Percentiles rank a stretch among this genome's conserved stretches.
These are phyloP conservation scores for Fregetta grallaria DNA, from an alignment of 2,113 vertebrate species.

Conservation along the genomic window DNA sequence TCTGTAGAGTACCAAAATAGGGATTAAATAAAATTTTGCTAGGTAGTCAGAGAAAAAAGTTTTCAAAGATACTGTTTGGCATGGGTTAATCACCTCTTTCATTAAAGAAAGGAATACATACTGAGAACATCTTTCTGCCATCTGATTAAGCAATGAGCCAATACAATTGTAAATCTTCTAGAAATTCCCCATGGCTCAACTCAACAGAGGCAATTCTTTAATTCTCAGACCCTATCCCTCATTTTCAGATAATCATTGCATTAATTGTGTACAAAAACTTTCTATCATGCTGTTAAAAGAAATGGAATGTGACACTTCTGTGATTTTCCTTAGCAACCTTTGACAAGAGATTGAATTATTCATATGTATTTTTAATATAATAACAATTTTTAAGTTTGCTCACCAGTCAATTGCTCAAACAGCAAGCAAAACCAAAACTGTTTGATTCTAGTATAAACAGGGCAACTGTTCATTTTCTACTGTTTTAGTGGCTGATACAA, in stretches of 20 bases:
- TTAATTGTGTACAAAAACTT: conserved; percentile 78
- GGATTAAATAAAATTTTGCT: conserved; percentile 32
- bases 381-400: background rate
- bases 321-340: conserved; percentile 70
- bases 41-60: conserved; percentile 26
- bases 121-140: conserved; percentile 76
- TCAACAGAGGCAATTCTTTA: conserved; percentile 73
- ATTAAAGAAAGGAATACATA: conserved; percentile 72
- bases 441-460: background rate
- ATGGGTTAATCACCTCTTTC: conserved; percentile 73
- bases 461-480: background rate
- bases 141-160: conserved; percentile 80
- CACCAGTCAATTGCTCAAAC: background rate
- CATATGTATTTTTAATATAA: background rate
- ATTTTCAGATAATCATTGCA: conserved; percentile 73
- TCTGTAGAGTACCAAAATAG: background rate
- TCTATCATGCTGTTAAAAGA: conserved; percentile 75
- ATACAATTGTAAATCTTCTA: conserved; percentile 73
- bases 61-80: conserved; percentile 61
- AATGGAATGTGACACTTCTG: conserved; percentile 73
- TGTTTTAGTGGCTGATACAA: background rate
- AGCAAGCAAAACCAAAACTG: background rate
- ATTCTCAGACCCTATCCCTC: conserved; percentile 70
- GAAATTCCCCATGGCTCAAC: conserved; percentile 71
- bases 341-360: conserved; percentile 57